phyloP scores from a whole-genome alignment of 1,140 invertebrate species.

The Macrobrachium nipponense region DNA sequence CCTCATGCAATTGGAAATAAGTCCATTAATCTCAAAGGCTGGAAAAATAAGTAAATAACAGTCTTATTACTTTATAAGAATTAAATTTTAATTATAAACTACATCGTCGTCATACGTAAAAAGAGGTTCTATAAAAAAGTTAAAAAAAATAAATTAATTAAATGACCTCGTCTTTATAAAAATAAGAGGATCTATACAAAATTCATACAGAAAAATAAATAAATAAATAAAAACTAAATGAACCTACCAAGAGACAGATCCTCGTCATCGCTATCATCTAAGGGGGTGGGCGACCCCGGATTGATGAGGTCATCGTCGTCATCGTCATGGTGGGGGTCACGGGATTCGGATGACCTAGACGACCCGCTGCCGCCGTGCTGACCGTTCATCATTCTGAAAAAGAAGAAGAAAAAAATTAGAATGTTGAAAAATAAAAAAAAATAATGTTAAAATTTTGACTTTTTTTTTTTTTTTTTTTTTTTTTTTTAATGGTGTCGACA shows the following conservation, averaged over 20 bases:
- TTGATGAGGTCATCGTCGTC: constrained; percentile 63
- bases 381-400: constrained; percentile 58
- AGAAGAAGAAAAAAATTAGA: background rate
- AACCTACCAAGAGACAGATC: constrained; percentile 56
- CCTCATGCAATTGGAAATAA: no score
- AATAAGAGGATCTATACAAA: background rate
- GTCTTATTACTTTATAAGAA: no score
- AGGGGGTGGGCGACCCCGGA: constrained; percentile 59
- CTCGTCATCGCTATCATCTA: constrained; percentile 64
- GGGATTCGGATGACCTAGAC: constrained; percentile 31
- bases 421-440: no score
- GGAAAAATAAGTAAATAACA: no score
- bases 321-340: constrained; percentile 52
- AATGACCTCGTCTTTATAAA: background rate
- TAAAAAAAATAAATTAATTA: background rate
- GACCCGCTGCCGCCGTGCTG: constrained; percentile 47
- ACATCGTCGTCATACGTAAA: no score
- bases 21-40: no score
- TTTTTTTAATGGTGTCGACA: no score
- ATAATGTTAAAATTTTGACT: background rate
- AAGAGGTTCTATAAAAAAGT: no score
- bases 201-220: background rate
- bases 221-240: background rate
- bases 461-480: no score
- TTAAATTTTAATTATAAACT: no score